Evolutionary conservation across 1,140 invertebrate genomes (phyloP), one percentile per base, ranked within the genome.

Genomic region (Whitmania pigra): DNA sequence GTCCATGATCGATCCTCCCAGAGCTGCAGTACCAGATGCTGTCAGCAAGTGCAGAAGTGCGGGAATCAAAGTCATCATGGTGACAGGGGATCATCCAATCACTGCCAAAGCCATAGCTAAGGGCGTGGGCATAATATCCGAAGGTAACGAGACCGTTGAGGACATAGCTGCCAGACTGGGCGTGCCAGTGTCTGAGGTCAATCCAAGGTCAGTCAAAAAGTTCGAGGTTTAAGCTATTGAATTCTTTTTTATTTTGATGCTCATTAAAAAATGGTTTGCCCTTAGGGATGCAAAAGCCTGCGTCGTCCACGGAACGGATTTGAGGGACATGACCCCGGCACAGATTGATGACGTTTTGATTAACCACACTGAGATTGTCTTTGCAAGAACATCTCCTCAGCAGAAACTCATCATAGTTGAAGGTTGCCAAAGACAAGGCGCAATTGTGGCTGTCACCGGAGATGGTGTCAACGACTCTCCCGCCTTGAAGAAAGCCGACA

Each of bases 381-480:
- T 97, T 85, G 94, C 94, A 76, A 88, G 94, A 79, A 97, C 94
- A 36, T 97, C 94, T 49, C 94, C 94, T 20, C 94, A 97, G 83
- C 94, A 97, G 84, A 97, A 97, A 81, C 85, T 97, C 79, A 95
- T 96, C 82, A 97, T 97, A 81, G 94, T 97, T 57, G 94, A 97
- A 84, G 94, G 80, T n/a, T 82, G 79, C 69, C 94, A 97, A 81
- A 87, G 93, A 75, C 89, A 91, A 86, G 92, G 94, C 73, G 90
- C 92, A 79, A 95, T 97, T 85, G 94, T 97, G 68, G 94, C 94
- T 80, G 94, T 97, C 70, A 97, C 94, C 77, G 85, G 85, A 71
- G 93, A 87, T 75, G 86, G 86, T 87, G 94, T 97, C 22, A 97
- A 97, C 83, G 94, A 97, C 83, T 97, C 94, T 2, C 93, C 94